Conservation (phyloP, 2,797 vertebrate genomes). For the Sphenodon punctatus region DNA sequence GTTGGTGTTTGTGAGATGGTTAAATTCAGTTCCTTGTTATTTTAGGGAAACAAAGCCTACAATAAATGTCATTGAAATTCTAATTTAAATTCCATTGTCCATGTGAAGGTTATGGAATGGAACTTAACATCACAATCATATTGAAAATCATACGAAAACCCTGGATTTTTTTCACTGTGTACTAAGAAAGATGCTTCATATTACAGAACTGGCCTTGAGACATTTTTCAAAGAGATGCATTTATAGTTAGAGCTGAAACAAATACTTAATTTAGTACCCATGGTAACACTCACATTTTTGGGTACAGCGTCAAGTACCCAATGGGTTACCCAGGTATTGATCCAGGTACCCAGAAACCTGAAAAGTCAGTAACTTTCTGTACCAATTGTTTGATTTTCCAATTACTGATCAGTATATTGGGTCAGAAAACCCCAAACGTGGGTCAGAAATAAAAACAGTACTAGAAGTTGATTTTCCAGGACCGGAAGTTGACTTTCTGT, state of each 20-base stretch:
- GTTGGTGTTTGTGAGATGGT: not conserved
- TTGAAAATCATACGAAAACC: not conserved
- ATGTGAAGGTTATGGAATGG: not conserved
- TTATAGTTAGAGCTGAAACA: slow-evolving; percentile 11
- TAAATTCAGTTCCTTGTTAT: not conserved
- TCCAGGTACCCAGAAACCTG: no score
- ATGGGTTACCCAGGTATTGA: no score
- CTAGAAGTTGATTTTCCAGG: no score
- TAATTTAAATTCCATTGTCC: not conserved
- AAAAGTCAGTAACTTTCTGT: no score
- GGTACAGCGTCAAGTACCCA: no score
- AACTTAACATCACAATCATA: not conserved
- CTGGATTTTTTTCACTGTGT: slow-evolving; percentile 23
- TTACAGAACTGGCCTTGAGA: slow-evolving; percentile 36
- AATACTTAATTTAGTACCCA: no score
- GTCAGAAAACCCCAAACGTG: no score
- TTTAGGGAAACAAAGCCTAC: not conserved
- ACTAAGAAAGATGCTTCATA: slow-evolving; percentile 25
- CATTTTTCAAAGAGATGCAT: slow-evolving; percentile 9
- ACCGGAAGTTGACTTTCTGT: no score
- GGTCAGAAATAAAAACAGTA: no score
- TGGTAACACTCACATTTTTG: no score
- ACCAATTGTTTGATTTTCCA: no score
- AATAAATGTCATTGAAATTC: not conserved
- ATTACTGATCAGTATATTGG: no score